Evolutionary conservation across 2,797 vertebrate genomes (phyloP).

Genomic region (Eleutherodactylus coqui): DNA sequence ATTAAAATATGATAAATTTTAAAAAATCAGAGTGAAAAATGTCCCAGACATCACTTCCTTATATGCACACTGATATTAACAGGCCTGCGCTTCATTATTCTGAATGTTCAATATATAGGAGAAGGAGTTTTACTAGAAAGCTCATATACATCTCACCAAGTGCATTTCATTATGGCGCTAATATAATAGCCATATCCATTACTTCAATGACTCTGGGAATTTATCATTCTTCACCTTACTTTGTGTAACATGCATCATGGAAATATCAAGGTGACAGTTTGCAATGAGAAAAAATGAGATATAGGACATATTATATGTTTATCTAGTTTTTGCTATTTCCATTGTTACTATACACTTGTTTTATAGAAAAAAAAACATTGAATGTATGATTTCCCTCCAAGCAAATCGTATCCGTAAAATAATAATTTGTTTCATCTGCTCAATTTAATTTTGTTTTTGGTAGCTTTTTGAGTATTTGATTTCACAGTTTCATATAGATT

Average conservation of each 20-base stretch:
- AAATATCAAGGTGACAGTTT: slow-evolving; percentile 37
- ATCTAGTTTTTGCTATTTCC: neutral
- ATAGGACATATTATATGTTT: neutral
- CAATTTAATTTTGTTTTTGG: neutral
- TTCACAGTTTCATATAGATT: neutral
- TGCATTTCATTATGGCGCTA: slow-evolving; percentile 15
- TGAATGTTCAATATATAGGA: neutral
- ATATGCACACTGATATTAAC: slow-evolving; percentile 7
- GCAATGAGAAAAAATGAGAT: neutral
- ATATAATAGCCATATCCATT: slow-evolving; percentile 42
- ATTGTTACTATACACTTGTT: neutral
- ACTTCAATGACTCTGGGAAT: slow-evolving; percentile 19
- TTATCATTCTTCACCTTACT: slow-evolving; percentile 24
- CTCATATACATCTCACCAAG: slow-evolving; percentile 31
- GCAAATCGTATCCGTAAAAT: neutral
- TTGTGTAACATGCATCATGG: neutral
- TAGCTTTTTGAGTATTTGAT: neutral
- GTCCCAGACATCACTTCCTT: neutral
- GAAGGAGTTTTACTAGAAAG: slow-evolving; percentile 11
- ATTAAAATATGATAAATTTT: slow-evolving; percentile 31
- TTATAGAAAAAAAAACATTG: neutral
- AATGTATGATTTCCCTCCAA: neutral
- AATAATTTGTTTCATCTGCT: neutral
- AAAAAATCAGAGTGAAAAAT: slow-evolving; percentile 30
- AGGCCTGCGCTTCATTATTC: neutral